Evolutionary conservation across 1,140 invertebrate genomes (phyloP).

Genomic region (Zaprionus africanus): DNA sequence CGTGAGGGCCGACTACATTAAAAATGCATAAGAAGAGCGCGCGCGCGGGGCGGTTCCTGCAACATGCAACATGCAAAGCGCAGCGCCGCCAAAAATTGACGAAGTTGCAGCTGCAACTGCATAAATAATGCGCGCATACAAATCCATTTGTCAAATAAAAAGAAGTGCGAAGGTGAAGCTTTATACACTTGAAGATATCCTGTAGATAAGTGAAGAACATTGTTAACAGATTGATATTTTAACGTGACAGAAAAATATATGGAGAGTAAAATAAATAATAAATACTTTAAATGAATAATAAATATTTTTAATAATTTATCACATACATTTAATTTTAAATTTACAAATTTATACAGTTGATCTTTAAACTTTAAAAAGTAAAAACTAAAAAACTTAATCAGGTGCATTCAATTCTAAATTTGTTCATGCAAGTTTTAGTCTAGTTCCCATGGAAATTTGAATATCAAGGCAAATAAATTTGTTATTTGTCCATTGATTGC

Average conservation of each 20-base stretch:
- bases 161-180: not conserved
- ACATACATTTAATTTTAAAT: not conserved
- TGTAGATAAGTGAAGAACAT: not conserved
- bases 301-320: not conserved
- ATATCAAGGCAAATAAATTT: not conserved
- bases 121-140: constrained; percentile 38
- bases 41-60: constrained; percentile 25
- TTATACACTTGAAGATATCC: not conserved
- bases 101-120: constrained; percentile 42
- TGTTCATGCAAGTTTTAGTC: no score
- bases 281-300: no score
- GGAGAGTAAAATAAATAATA: no score
- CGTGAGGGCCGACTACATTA: constrained; percentile 56
- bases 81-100: constrained; percentile 38
- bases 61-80: constrained; percentile 55
- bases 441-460: not conserved
- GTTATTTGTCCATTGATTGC: not conserved
- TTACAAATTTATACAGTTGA: not conserved
- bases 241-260: no score
- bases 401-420: no score
- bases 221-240: no score
- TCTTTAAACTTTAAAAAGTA: not conserved
- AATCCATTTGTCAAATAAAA: constrained; percentile 44
- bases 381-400: no score
- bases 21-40: constrained; percentile 60